These are phyloP conservation scores for Noctua fimbriata DNA, from an alignment of 2,888 invertebrate genomes.

Conservation along the genomic window DNA sequence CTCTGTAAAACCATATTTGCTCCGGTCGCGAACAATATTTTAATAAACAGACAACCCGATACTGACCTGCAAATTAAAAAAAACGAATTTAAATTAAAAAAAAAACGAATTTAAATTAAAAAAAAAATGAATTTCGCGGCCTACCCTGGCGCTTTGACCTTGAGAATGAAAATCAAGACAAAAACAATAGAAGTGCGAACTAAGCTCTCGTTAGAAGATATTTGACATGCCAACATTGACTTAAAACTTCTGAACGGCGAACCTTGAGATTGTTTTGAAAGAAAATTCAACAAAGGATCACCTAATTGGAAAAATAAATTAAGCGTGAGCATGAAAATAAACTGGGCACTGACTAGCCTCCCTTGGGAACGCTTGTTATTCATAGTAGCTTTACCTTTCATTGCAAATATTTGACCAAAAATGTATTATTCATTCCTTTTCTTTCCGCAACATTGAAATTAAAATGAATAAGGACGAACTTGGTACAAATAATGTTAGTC, in stretches of 20 bases:
- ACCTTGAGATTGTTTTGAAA: slow-evolving; percentile 31
- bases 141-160: no score
- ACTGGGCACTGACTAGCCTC: slow-evolving; percentile 52
- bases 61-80: no score
- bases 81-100: no score
- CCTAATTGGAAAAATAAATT: slow-evolving; percentile 64
- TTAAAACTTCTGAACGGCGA: slow-evolving; percentile 12
- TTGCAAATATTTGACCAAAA: slow-evolving; percentile 72
- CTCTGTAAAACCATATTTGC: no score
- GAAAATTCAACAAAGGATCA: slow-evolving; percentile 46
- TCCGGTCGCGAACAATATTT: no score
- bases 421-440: slow-evolving; percentile 76
- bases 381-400: slow-evolving; percentile 67
- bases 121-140: no score
- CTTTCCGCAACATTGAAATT: slow-evolving; percentile 69
- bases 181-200: slow-evolving; percentile 24
- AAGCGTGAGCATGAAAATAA: slow-evolving; percentile 61
- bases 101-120: no score
- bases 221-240: slow-evolving; percentile 27
- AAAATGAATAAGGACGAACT: slow-evolving; percentile 66
- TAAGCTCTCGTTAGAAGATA: slow-evolving; percentile 3
- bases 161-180: background rate
- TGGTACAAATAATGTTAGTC: slow-evolving; percentile 66
- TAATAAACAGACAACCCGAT: no score
- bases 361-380: slow-evolving; percentile 62